A percentile compares a stretch with the other conserved stretches of the same genome.
Conservation (phyloP, 2,113 vertebrate species). For the Colius striatus region DNA sequence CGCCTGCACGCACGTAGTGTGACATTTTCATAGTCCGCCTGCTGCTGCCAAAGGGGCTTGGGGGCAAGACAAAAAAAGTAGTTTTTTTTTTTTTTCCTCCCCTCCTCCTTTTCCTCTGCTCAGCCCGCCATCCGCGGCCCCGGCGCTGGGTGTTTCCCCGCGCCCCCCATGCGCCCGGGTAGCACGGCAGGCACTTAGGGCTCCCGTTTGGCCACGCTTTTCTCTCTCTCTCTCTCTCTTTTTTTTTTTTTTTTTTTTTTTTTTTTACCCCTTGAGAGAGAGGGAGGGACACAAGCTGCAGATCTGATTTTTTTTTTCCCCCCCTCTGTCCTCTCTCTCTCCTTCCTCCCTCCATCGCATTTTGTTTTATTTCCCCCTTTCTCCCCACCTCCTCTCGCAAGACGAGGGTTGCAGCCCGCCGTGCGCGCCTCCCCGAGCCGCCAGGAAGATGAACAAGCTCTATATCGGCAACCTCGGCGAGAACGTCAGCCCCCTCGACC, state of each 20-base stretch:
- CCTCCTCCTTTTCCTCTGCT: conserved; percentile 43
- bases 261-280: not conserved
- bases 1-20: conserved; percentile 85
- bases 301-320: not conserved
- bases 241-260: not conserved
- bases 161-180: conserved; percentile 60
- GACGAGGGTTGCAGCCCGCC: conserved; percentile 52
- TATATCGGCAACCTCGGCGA: conserved; percentile 98
- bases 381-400: conserved; percentile 46
- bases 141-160: conserved; percentile 60
- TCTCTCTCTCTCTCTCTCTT: not conserved
- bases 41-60: conserved; percentile 85
- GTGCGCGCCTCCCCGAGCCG: conserved; percentile 59
- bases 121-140: conserved; percentile 74
- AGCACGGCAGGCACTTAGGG: conserved; percentile 51
- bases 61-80: conserved; percentile 86
- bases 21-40: conserved; percentile 90
- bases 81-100: conserved; percentile 49
- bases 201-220: conserved; percentile 2
- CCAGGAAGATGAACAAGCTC: conserved; percentile 95
- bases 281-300: conserved; percentile 38
- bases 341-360: conserved; percentile 50
- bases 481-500: conserved; percentile 91
- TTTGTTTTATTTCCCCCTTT: conserved; percentile 58
- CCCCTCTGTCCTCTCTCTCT: not conserved